Base-by-base conservation (phyloP, 2,797 vertebrate species). In the Taenioides sp. region DNA sequence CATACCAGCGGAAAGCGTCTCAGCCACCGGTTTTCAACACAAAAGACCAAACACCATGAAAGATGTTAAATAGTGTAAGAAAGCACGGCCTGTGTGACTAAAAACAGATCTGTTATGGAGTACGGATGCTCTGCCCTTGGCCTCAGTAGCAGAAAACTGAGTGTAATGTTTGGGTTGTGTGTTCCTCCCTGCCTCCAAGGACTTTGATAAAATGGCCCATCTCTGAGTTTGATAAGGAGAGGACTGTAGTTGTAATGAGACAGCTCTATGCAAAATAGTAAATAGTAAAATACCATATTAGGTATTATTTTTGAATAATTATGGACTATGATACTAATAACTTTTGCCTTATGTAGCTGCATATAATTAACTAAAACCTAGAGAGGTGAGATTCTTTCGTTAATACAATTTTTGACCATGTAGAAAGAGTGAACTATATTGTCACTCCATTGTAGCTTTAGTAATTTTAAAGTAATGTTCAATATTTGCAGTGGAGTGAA, bases 71-170 rank as follows among this genome's bases (percentile, higher is more conserved):
- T 16, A 58, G 62, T 83, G 75, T 69, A 43, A 65, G 72, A 77
- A 79, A 76, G 63, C 70, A 74, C 69, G 60, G 57, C 62, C 72
- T 27, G 17, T 27, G 27, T 43, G 40, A 64, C 70, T 65, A 49
- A 65, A 82, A 71, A 78, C 74, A 84, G 77, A 60, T 72, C 68
- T 65, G 75, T 68, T 86, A 79, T 78, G 62, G 71, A 27, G 88
- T 87, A 87, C 85, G 76, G 84, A 90, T 88, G 79, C 20, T 79
- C 77, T 76, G 70, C 77, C 81, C 75, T 85, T 90, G 86, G 84
- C 84, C 83, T 81, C 69, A 76, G 88, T 83, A 73, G 77, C 76
- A 73, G 84, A 88, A 91, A 88, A 92, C 90, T 82, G 60, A 87
- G 72, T 89, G 85, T 87, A 87, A 75, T 84, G 80, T 84, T 69